phyloP scores from a whole-genome alignment of 2,113 vertebrate species.

The Triplophysa dalaica region DNA sequence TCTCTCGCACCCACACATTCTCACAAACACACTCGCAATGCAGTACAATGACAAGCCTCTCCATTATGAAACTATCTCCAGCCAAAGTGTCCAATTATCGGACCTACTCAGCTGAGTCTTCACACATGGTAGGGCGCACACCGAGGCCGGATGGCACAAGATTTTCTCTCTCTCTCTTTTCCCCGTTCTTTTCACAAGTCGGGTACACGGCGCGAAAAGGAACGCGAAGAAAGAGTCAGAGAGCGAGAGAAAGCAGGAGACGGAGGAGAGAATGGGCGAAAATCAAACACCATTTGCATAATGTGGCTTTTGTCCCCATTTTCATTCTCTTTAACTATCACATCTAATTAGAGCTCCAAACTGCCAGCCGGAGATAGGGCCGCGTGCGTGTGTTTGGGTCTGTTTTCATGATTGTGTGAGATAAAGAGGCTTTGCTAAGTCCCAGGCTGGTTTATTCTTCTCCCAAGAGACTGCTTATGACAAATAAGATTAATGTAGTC shows the following conservation, averaged over 20 bases:
- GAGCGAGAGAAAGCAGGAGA: slow-evolving; percentile 31
- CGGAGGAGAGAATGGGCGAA: slow-evolving; percentile 56
- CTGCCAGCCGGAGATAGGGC: slow-evolving; percentile 70
- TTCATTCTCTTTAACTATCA: slow-evolving; percentile 67
- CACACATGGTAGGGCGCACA: slow-evolving; percentile 53
- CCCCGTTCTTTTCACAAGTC: slow-evolving; percentile 40
- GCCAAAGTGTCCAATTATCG: slow-evolving; percentile 63
- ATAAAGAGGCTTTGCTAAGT: slow-evolving; percentile 52
- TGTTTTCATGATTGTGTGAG: slow-evolving; percentile 48
- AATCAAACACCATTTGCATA: slow-evolving; percentile 76
- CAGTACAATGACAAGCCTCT: slow-evolving; percentile 46
- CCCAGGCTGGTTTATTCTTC: slow-evolving; percentile 53
- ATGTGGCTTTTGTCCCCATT: slow-evolving; percentile 69
- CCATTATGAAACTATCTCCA: slow-evolving; percentile 62
- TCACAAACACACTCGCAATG: slow-evolving; percentile 33
- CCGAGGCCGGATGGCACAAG: slow-evolving; percentile 45
- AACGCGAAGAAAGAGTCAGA: slow-evolving; percentile 37
- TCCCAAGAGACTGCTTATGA: slow-evolving; percentile 58
- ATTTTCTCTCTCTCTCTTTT: slow-evolving; percentile 42
- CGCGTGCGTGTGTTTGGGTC: slow-evolving; percentile 45
- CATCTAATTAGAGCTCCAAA: slow-evolving; percentile 73
- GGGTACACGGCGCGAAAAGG: slow-evolving; percentile 44
- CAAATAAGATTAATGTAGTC: slow-evolving; percentile 59
- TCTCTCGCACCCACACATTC: slow-evolving; percentile 25
- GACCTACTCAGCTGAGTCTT: slow-evolving; percentile 61